phyloP scores from a whole-genome alignment of 2,888 invertebrate genomes.

The Blastobasis lacticolella region DNA sequence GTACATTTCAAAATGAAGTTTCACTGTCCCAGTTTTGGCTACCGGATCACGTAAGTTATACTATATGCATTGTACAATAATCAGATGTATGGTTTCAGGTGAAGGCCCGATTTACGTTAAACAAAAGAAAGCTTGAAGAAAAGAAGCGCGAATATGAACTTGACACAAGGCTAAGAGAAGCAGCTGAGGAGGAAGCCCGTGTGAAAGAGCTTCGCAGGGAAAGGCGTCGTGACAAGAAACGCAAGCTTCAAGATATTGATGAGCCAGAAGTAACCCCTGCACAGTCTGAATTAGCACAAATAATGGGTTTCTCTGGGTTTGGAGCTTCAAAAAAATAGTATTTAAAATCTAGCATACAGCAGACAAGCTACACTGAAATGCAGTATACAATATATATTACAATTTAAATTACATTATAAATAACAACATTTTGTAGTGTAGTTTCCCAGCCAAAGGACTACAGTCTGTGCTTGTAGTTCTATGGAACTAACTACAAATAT shows the following conservation, averaged over 20 bases:
- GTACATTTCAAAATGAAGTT: too few species aligned
- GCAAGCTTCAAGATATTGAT: constrained; percentile 81
- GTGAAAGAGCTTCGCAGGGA: constrained; percentile 92
- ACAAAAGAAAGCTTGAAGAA: constrained; percentile 95
- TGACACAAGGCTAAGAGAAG: constrained; percentile 90
- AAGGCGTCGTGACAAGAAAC: constrained; percentile 90
- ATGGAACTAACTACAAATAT: too few species aligned
- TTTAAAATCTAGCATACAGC: too few species aligned
- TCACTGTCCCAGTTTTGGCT: too few species aligned
- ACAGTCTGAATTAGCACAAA: constrained; percentile 84
- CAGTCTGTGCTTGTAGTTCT: too few species aligned
- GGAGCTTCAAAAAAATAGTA: constrained; percentile 85
- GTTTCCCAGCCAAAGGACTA: too few species aligned
- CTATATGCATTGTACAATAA: background rate
- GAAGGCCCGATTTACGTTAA: constrained; percentile 91
- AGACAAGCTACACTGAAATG: too few species aligned
- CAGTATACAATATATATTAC: too few species aligned
- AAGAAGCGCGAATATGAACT: constrained; percentile 97
- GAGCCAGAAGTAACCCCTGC: constrained; percentile 64
- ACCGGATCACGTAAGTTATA: too few species aligned
- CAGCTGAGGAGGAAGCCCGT: constrained; percentile 97
- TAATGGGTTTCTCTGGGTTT: constrained; percentile 98
- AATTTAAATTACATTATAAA: too few species aligned
- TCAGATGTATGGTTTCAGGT: constrained; percentile 55
- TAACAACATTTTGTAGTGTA: too few species aligned